Base-by-base conservation (phyloP, 2,888 invertebrate genomes). In the Zygothrica quintamaculata region DNA sequence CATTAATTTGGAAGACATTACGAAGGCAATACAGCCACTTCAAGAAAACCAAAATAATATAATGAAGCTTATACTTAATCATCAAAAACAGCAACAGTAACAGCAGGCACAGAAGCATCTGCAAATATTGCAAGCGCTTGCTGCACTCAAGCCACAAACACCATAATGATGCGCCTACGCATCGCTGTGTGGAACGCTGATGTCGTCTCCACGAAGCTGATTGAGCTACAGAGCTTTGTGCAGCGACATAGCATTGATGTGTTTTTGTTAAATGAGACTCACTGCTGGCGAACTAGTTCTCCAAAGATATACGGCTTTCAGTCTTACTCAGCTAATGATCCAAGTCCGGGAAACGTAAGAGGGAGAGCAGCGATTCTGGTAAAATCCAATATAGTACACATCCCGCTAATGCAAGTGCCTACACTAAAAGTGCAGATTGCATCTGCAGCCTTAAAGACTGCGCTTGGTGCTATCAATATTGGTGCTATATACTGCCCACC, bases 181-280 rank as follows among this genome's bases (percentile, higher is more conserved):
- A 33, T 33, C 11, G 26, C 11, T 33, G 33, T 33, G 33, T 33
- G 33, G 33, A 33, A 6, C 33, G 33, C 33, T n/a, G 11, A 33
- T n/a, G 33, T 5, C 33, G 33, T 33, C 9, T 33, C 33, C 33
- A 33, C 33, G 33, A 33, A 33, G 33, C 33, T 33, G 33, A 6
- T n/a, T 8, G 33, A n/a, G 11, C n/a, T 6, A 33, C 33, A n/a
- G n/a, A n/a, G 11, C 9, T n/a, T n/a, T 33, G 33, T 6, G 33
- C 33, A 33, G 7, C 11, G 33, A 6, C 33, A 33, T n/a, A n/a
- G 33, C 7, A 33, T n/a, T n/a, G n/a, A n/a, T n/a, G n/a, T n/a
- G n/a, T n/a, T n/a, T n/a, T n/a, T n/a, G n/a, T n/a, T n/a, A n/a
- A n/a, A n/a, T n/a, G n/a, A n/a, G n/a, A n/a, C n/a, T n/a, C n/a